These are phyloP conservation scores for Penelope pileata DNA, from an alignment of 2,113 vertebrate species.

Conservation along the genomic window DNA sequence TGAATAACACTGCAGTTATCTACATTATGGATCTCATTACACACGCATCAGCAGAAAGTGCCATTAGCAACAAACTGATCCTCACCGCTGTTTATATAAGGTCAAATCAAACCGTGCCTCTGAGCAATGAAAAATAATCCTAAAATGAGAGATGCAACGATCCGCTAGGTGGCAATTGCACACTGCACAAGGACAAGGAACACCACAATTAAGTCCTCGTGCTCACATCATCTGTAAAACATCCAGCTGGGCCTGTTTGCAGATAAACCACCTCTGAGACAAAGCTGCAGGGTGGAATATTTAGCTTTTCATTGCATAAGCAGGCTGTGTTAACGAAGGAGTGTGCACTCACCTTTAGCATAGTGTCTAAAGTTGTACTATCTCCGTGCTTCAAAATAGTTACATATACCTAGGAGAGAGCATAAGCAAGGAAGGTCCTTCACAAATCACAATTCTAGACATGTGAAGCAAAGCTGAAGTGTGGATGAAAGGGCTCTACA, in stretches of 20 bases:
- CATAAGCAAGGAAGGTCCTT: neutral
- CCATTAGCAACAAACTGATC: neutral
- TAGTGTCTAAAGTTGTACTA: slow-evolving; percentile 88
- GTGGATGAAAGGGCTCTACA: neutral
- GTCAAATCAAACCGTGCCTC: neutral
- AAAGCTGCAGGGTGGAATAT: neutral
- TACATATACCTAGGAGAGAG: slow-evolving; percentile 87
- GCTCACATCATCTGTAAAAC: neutral
- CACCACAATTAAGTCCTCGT: neutral
- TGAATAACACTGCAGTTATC: neutral
- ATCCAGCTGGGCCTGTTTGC: neutral
- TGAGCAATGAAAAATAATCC: neutral
- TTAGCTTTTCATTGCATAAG: neutral
- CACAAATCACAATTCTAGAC: neutral
- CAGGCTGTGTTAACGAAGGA: neutral
- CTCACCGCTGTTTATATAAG: neutral
- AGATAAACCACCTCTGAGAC: neutral
- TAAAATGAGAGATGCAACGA: neutral
- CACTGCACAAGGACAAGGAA: neutral
- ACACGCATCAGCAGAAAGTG: neutral
- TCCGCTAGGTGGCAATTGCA: slow-evolving; percentile 70
- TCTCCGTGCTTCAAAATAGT: slow-evolving; percentile 97
- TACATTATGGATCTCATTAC: neutral
- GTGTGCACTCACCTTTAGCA: slow-evolving; percentile 88
- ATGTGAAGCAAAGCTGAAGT: neutral